Percentiles rank a stretch among this genome's conserved stretches.
These are phyloP conservation scores for Pandion haliaetus DNA, from an alignment of 2,113 vertebrate genomes.

Conservation along the genomic window DNA sequence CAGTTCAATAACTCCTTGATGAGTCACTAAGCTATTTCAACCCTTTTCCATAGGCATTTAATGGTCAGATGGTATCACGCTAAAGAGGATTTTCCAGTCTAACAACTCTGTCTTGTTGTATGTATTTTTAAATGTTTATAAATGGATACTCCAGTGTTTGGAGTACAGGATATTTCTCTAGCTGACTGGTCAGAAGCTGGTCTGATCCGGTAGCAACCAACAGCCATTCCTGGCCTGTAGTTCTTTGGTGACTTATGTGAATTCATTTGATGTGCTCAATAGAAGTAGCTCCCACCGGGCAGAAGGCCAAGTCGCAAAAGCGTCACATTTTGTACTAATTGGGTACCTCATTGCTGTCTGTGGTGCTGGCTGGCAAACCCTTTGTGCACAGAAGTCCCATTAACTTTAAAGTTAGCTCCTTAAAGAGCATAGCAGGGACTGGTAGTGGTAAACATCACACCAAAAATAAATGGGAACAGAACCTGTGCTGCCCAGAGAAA, in stretches of 20 bases:
- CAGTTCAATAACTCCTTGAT: not conserved
- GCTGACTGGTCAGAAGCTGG: not conserved
- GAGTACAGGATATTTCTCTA: not conserved
- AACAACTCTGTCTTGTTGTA: not conserved
- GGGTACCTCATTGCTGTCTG: not conserved
- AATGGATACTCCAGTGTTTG: not conserved
- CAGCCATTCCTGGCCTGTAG: not conserved
- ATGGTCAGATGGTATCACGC: not conserved
- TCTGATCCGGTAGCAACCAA: not conserved
- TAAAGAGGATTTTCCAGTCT: slow-evolving; percentile 34
- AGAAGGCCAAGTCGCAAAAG: not conserved
- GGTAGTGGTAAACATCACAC: not conserved
- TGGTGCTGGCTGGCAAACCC: not conserved
- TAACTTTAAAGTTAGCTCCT: not conserved
- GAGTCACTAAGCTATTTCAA: slow-evolving; percentile 1
- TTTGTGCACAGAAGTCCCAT: not conserved
- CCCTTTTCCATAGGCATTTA: not conserved
- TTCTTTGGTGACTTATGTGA: not conserved
- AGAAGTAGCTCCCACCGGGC: not conserved
- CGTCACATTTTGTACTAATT: not conserved
- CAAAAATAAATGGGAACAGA: not conserved
- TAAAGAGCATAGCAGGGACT: not conserved
- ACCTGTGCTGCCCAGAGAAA: not conserved
- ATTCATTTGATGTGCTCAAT: not conserved
- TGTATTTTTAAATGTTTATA: slow-evolving; percentile 7